A percentile compares a stretch with the other conserved stretches of the same genome.
These are phyloP conservation scores for Anaspis maculata DNA, from an alignment of 2,888 invertebrate species.

Conservation along the genomic window DNA sequence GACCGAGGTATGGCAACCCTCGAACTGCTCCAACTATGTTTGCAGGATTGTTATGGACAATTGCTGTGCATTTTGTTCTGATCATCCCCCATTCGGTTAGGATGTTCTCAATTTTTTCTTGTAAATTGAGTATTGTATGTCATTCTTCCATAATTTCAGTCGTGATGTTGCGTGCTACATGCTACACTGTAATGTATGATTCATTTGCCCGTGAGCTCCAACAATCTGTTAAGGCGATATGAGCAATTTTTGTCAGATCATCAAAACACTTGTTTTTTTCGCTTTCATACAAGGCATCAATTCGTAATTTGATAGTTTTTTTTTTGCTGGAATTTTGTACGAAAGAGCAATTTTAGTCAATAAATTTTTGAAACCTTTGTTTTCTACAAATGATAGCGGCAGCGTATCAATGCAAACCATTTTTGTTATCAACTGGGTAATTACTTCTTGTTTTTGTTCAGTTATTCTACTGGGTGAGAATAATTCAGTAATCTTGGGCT, in stretches of 20 bases:
- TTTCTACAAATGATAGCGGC: constrained; percentile 11
- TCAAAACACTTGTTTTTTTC: constrained; percentile 2
- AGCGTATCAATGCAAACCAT: constrained; percentile 13
- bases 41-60: constrained; percentile 23
- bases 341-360: constrained; percentile 1
- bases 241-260: background rate
- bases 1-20: constrained; percentile 11
- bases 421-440: constrained; percentile 14
- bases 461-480: constrained; percentile 6
- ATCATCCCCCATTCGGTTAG: constrained; percentile 18
- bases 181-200: constrained; percentile 20
- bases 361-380: constrained; percentile 8
- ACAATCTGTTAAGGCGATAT: constrained; percentile 17
- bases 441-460: constrained; percentile 12
- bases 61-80: constrained; percentile 14
- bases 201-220: constrained; percentile 21
- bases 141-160: constrained; percentile 17
- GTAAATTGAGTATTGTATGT: constrained; percentile 19
- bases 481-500: constrained; percentile 3
- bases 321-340: constrained; percentile 2
- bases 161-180: constrained; percentile 13
- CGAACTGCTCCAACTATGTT: constrained; percentile 19
- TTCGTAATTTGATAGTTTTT: background rate
- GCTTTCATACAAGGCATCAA: background rate
- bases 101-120: constrained; percentile 16